phyloP scores from a whole-genome alignment of 30 jellyfish, hydroid and myxozoan species.

The Pelagia noctiluca region DNA sequence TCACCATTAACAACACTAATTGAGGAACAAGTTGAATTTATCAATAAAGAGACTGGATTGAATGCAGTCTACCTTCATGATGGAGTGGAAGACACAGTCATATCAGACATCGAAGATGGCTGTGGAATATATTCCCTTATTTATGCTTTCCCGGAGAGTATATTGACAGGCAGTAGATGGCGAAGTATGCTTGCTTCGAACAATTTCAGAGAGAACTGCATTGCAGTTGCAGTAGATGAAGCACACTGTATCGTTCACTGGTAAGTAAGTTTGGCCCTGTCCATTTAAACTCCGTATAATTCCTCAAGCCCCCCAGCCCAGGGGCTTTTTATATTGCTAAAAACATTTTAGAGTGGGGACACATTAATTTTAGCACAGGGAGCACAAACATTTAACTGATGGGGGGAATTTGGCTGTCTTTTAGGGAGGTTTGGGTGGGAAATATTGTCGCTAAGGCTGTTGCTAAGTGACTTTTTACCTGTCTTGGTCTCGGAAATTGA shows the following conservation, averaged over 20 bases:
- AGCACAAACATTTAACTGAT: no score
- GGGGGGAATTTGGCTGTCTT: no score
- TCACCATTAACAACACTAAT: no score
- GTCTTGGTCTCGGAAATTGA: no score
- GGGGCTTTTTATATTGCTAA: no score
- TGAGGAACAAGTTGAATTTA: background rate
- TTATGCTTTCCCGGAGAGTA: constrained; percentile 59
- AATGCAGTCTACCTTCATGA: constrained; percentile 11
- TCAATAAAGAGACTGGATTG: constrained; percentile 3
- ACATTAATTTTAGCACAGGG: no score
- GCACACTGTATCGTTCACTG: constrained; percentile 71
- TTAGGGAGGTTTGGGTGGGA: no score
- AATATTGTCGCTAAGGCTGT: no score
- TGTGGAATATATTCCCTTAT: constrained; percentile 39
- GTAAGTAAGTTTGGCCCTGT: constrained; percentile 16
- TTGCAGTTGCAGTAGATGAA: constrained; percentile 49
- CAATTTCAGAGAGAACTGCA: constrained; percentile 23
- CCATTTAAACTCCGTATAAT: background rate
- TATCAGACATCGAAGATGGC: constrained; percentile 21
- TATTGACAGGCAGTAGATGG: constrained; percentile 32
- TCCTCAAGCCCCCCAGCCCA: background rate
- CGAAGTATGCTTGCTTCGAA: constrained; percentile 31
- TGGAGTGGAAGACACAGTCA: constrained; percentile 19
- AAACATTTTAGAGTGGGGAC: no score
- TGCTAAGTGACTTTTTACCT: no score